A percentile compares a stretch with the other conserved stretches of the same genome.
Evolutionary conservation across 2,888 invertebrate species (phyloP).

Genomic region (Orthosia gothica): DNA sequence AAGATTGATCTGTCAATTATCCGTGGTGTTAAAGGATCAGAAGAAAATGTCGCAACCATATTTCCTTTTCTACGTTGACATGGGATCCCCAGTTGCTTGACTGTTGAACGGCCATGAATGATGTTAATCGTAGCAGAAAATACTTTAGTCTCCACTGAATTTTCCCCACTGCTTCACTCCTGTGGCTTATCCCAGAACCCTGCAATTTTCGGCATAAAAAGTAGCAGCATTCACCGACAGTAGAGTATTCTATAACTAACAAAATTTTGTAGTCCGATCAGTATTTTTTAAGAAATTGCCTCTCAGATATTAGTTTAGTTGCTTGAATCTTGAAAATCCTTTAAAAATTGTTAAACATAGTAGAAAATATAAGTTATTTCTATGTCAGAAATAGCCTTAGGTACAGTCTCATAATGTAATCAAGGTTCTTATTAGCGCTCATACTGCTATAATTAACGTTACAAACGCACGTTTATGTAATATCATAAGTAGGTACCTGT

Average conservation of each 20-base stretch:
- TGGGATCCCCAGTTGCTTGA: neutral
- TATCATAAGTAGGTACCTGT: neutral
- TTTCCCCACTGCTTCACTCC: no score
- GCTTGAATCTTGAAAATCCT: neutral
- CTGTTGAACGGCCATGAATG: neutral
- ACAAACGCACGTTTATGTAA: slow-evolving; percentile 13
- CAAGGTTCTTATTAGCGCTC: slow-evolving; percentile 12
- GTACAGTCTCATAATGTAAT: slow-evolving; percentile 15
- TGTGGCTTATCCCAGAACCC: no score
- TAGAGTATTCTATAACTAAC: no score
- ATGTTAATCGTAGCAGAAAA: neutral
- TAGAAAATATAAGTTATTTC: neutral
- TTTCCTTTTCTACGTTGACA: neutral
- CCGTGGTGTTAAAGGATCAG: slow-evolving; percentile 12
- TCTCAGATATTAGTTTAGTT: neutral
- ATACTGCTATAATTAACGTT: slow-evolving; percentile 11
- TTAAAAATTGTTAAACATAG: neutral
- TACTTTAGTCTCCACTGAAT: neutral
- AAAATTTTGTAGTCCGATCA: neutral
- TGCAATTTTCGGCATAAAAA: no score
- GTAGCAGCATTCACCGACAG: no score
- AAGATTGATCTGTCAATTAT: slow-evolving; percentile 38
- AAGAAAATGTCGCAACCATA: neutral
- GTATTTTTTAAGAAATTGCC: neutral
- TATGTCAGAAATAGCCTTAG: neutral